Evolutionary conservation across 1,140 invertebrate genomes (phyloP).

Genomic region (Wasmannia auropunctata): DNA sequence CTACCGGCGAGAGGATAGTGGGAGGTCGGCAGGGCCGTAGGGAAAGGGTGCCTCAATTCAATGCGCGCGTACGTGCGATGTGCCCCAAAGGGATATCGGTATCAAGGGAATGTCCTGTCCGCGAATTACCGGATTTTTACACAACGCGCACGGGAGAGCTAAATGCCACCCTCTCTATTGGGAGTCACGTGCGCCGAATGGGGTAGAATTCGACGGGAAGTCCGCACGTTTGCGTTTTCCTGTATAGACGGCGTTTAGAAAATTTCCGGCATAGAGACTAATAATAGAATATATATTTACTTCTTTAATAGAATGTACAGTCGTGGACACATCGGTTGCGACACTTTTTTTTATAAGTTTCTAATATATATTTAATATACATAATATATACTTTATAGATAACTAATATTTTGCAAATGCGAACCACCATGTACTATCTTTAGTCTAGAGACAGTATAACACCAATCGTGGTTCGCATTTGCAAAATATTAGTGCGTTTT

Average conservation of each 20-base stretch:
- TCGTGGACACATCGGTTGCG: too few relatives aligned
- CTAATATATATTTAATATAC: too few relatives aligned
- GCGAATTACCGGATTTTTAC: slow-evolving; percentile 59
- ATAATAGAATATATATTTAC: neutral
- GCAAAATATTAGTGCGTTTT: too few relatives aligned
- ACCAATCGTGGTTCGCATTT: too few relatives aligned
- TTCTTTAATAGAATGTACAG: neutral
- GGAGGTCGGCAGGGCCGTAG: slow-evolving; percentile 66
- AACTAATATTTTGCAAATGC: too few relatives aligned
- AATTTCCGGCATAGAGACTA: neutral
- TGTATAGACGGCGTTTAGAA: neutral
- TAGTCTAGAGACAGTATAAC: too few relatives aligned
- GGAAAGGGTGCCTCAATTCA: slow-evolving; percentile 33
- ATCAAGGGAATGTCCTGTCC: slow-evolving; percentile 23
- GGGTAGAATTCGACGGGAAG: slow-evolving; percentile 1
- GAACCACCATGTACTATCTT: too few relatives aligned
- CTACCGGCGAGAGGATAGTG: neutral
- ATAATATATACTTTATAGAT: too few relatives aligned
- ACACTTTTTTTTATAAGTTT: too few relatives aligned
- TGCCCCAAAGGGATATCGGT: slow-evolving; percentile 55
- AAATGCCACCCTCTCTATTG: neutral
- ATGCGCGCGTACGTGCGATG: neutral
- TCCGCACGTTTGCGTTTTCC: neutral
- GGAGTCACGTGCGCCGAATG: slow-evolving; percentile 1
- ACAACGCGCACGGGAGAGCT: neutral